Base-by-base conservation (phyloP, 2,797 vertebrate species). In the Fratercula arctica region DNA sequence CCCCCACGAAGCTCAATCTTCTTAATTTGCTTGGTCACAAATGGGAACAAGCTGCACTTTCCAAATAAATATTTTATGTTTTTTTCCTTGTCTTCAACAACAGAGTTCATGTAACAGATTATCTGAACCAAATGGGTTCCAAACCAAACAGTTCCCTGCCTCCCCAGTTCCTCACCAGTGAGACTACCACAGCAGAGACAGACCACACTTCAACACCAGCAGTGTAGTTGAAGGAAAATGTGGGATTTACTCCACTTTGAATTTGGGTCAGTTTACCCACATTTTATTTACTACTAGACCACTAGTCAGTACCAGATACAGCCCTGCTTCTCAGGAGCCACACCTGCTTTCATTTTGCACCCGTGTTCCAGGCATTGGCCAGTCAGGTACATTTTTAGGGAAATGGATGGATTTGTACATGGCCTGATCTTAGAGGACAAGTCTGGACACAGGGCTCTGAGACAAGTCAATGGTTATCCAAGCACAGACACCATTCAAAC, bases 11-110 rank as follows among this genome's bases (percentile, higher is more conserved):
- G 90, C 79, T 95, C 78, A 64, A 23, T 70, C 74, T 80, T 93
- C 80, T 61, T 87, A 89, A 96, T 96, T 96, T 54, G 66, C 86
- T 91, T 85, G 72, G 23, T 92, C 92, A 79, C 66, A 95, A 97
- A 97, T 94, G 63, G 83, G 84, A 97, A 96, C 91, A 97, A 96
- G 94, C 85, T 96, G 95, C 87, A 93, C 77, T 93, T 92, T 90
- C 89, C 91, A 93, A 95, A 96, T 92, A 94, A 95, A 91, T 94
- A 86, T 91, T 94, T 92, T 93, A 77, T 54, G 50, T 3, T 51
- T 80, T 85, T 93, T 73, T 12, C 51, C 33, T 72, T 72, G 63
- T 90, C 31, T 63, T 88, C 86, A 79, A 45, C 84, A 91, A 54
- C 6, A 0, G 37, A 89, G 72, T 78, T 95, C 86, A 70, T 83